Base-by-base conservation (phyloP, 2,888 invertebrate species). In the Drosophila birchii region DNA sequence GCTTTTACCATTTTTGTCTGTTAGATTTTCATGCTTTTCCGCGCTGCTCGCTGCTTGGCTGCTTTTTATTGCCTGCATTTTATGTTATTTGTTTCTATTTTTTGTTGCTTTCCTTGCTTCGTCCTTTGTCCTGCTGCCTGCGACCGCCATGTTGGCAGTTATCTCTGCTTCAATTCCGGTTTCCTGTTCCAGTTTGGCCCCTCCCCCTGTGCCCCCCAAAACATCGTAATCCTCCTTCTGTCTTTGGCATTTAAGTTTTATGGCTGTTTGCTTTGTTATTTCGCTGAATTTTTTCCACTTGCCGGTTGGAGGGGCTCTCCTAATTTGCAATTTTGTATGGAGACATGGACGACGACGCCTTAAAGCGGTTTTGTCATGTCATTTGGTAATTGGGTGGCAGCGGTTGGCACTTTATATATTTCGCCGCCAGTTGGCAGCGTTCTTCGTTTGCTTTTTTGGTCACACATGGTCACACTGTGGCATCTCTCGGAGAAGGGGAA, bases 351-450 rank as follows among this genome's bases (percentile, higher is more conserved):
- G 53, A 45, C 62, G 81, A 84, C 87, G 88, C 87, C 87, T 81
- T 80, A 81, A 78, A 89, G 88, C 89, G 90, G 91, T 91, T 91
- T 91, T 86, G 86, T 88, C 91, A 89, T 90, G 82, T 91, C 91
- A 87, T 91, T 91, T 84, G 81, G 86, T 88, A 91, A 92, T 91
- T 90, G 91, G 89, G 92, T 92, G 92, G 88, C 90, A 90, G 92
- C 87, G 92, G 91, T 91, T 91, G 91, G 88, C 91, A 91, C 91
- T 88, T 91, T 91, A 88, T 91, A 86, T 88, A 75, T 83, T 76
- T 61, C 57, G 69, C 64, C 64, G 76, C 41, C 78, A 77, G 75
- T 71, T 81, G 78, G 77, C 81, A 82, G 74, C 72, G 49, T 82
- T 68, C 69, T 44, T 55, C 29, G 51, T 32, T 51, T 39, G 51